phyloP scores from a whole-genome alignment of 2,888 invertebrate species.

The Macaria liturata region DNA sequence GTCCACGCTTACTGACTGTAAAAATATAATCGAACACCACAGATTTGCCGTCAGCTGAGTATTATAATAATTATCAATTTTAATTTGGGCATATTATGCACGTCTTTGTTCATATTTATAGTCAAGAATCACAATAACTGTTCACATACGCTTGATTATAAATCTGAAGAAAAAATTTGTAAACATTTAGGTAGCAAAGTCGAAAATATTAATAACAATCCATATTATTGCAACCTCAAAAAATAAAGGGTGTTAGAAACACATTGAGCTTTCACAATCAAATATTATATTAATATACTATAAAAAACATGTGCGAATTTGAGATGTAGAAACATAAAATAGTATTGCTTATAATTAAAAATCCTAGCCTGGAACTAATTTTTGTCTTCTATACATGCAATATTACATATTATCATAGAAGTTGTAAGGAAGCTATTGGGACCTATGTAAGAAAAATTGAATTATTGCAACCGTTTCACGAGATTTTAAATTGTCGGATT shows the following conservation, averaged over 20 bases:
- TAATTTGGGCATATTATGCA: slow-evolving; percentile 35
- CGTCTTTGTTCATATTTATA: slow-evolving; percentile 27
- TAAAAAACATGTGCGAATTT: slow-evolving; percentile 18
- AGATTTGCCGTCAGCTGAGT: no score
- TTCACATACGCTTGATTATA: slow-evolving; percentile 11
- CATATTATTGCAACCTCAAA: slow-evolving; percentile 50
- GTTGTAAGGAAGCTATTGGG: slow-evolving; percentile 57
- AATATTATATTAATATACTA: slow-evolving; percentile 18
- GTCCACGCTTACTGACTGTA: no score
- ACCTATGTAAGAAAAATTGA: slow-evolving; percentile 53
- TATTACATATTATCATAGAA: slow-evolving; percentile 23
- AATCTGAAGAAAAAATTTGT: slow-evolving; percentile 15
- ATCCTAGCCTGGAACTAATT: slow-evolving; percentile 20
- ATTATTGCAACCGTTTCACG: slow-evolving; percentile 10
- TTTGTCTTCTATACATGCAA: slow-evolving; percentile 27
- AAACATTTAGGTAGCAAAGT: slow-evolving; percentile 34
- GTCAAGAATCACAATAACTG: slow-evolving; percentile 7
- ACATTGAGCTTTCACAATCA: slow-evolving; percentile 71
- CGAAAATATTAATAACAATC: slow-evolving; percentile 30
- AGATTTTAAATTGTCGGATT: slow-evolving; percentile 16
- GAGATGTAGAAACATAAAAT: slow-evolving; percentile 17
- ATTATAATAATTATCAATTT: slow-evolving; percentile 7
- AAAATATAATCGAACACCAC: no score
- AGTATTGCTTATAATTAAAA: slow-evolving; percentile 16
- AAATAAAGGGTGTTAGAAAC: slow-evolving; percentile 70